Conservation (phyloP, 2,888 invertebrate species). For the Hanleya hanleyi region DNA sequence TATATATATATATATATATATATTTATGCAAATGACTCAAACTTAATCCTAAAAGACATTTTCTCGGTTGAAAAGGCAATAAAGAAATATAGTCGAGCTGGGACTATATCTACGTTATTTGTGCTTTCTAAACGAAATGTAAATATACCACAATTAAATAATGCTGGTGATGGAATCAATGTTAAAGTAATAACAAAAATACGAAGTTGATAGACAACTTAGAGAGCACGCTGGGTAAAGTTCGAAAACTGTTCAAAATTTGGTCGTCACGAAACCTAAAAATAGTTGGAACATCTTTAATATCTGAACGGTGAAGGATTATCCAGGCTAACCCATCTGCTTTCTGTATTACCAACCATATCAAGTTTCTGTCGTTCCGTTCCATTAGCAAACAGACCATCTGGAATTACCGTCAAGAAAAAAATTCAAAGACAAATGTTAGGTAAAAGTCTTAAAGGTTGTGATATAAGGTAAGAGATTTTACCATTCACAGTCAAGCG, state of each 20-base stretch:
- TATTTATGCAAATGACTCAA: neutral
- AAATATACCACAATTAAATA: neutral
- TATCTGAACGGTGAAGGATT: neutral
- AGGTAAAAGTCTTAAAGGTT: neutral
- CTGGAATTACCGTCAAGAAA: too few species aligned
- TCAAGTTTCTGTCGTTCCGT: too few species aligned
- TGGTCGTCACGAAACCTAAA: neutral
- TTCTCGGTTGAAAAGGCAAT: neutral
- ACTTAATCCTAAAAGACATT: neutral
- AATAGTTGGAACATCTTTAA: neutral
- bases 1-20: neutral
- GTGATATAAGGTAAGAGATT: neutral
- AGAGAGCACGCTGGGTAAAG: neutral
- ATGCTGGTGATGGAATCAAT: neutral
- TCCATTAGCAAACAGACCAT: neutral
- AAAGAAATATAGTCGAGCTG: neutral
- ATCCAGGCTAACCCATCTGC: neutral
- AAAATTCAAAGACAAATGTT: neutral
- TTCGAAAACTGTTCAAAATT: neutral
- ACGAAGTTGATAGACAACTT: neutral
- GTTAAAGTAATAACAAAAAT: neutral
- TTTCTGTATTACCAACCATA: too few species aligned
- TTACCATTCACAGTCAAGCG: neutral
- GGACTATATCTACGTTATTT: neutral
- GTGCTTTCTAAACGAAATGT: neutral